Evolutionary conservation across 2,113 vertebrate genomes (phyloP).

Genomic region (Pagrus major): DNA sequence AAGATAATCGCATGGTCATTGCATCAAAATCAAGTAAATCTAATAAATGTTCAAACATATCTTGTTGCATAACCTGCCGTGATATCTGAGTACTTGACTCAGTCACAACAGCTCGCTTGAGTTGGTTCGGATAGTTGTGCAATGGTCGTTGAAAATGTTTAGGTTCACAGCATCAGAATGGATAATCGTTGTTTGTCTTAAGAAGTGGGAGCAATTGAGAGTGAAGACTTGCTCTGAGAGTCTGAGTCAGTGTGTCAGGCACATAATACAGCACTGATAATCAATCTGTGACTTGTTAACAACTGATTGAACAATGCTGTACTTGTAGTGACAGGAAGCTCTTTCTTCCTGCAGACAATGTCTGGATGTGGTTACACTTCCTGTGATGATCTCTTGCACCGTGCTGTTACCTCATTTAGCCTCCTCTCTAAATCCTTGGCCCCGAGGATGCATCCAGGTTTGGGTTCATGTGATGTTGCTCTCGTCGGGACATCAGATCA

Average conservation of each 20-base stretch:
- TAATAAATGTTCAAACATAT: background rate
- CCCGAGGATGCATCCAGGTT: constrained; percentile 22
- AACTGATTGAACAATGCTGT: constrained; percentile 40
- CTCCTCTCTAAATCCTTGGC: constrained; percentile 1
- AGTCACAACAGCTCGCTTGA: background rate
- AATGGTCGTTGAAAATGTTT: background rate
- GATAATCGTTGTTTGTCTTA: background rate
- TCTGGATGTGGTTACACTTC: constrained; percentile 40
- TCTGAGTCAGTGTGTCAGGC: constrained; percentile 17
- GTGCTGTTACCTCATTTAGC: constrained; percentile 20
- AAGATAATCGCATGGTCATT: background rate
- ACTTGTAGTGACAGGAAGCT: constrained; percentile 34
- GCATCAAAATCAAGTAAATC: background rate
- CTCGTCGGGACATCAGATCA: background rate
- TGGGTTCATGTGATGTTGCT: constrained; percentile 23
- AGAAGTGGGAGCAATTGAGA: background rate
- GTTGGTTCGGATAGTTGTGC: background rate
- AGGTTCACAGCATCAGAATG: background rate
- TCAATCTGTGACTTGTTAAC: constrained; percentile 59
- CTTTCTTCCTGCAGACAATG: constrained; percentile 38
- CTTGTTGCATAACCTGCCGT: background rate
- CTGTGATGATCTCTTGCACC: constrained; percentile 17
- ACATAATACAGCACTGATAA: constrained; percentile 44
- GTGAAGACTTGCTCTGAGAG: constrained; percentile 5
- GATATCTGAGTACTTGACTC: background rate